phyloP scores from a whole-genome alignment of 2,113 vertebrate genomes.

The Myxocyprinus asiaticus region DNA sequence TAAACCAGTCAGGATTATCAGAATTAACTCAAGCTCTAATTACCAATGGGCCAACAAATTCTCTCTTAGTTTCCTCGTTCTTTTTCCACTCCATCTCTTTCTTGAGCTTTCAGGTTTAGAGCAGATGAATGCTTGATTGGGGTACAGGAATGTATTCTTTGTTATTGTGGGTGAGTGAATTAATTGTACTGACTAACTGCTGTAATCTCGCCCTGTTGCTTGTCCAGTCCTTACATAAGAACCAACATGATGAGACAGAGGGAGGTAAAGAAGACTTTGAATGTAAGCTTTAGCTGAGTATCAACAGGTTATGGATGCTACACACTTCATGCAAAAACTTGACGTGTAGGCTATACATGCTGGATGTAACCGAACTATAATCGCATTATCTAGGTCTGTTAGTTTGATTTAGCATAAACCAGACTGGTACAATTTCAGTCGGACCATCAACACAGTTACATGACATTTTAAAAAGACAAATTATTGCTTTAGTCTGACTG shows the following conservation, averaged over 20 bases:
- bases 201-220: constrained; percentile 14
- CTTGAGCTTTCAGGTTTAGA: background rate
- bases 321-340: background rate
- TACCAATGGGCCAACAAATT: constrained; percentile 41
- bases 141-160: constrained; percentile 9
- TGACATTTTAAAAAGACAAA: too few species aligned
- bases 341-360: too few species aligned
- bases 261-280: background rate
- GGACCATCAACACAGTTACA: too few species aligned
- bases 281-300: background rate
- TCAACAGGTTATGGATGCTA: background rate
- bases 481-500: too few species aligned
- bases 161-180: constrained; percentile 11
- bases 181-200: background rate
- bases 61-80: background rate
- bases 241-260: constrained; percentile 28
- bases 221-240: constrained; percentile 19
- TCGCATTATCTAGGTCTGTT: too few species aligned
- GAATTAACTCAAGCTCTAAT: constrained; percentile 42
- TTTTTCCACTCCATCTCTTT: background rate
- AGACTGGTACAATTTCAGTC: too few species aligned
- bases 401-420: too few species aligned
- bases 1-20: constrained; percentile 48
- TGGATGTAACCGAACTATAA: too few species aligned
- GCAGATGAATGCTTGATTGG: constrained; percentile 9